Percentiles rank a stretch among this genome's conserved stretches.
Conservation (phyloP, 2,113 vertebrate species). For the Hydropotes inermis region DNA sequence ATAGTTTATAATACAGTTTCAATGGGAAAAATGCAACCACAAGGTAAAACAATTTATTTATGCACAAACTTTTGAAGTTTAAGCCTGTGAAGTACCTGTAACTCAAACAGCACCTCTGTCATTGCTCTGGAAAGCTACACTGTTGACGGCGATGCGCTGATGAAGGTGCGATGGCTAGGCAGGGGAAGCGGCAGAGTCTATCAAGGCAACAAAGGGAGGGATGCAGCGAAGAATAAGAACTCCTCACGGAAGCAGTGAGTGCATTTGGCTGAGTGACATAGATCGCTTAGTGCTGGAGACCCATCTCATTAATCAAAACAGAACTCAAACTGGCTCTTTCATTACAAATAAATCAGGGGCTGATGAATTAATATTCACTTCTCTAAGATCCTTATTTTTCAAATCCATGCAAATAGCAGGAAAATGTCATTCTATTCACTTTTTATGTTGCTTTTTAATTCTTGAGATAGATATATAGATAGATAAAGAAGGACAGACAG, state of each 20-base stretch:
- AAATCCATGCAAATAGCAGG: slow-evolving; percentile 19
- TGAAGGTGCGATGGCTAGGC: neutral
- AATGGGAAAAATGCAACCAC: neutral
- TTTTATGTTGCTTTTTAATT: slow-evolving; percentile 8
- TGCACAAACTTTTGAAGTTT: slow-evolving; percentile 46
- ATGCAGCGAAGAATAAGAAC: neutral
- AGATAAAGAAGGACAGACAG: neutral
- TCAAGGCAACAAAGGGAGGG: neutral
- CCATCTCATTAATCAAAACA: neutral
- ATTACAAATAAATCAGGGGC: slow-evolving; percentile 26
- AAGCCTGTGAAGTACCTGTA: slow-evolving; percentile 6
- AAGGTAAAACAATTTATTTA: slow-evolving; percentile 60
- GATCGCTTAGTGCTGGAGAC: neutral
- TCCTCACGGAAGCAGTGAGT: neutral
- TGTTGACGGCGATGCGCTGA: neutral
- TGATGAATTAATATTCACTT: neutral
- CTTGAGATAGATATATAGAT: neutral
- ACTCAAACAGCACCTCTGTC: slow-evolving; percentile 33
- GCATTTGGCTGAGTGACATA: neutral
- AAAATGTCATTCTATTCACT: neutral
- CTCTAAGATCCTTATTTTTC: neutral
- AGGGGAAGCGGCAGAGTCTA: neutral
- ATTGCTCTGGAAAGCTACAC: neutral
- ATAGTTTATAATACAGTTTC: slow-evolving; percentile 57
- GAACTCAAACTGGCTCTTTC: slow-evolving; percentile 25